Conservation (phyloP, 2,797 vertebrate genomes). For the Melanotaenia boesemani region DNA sequence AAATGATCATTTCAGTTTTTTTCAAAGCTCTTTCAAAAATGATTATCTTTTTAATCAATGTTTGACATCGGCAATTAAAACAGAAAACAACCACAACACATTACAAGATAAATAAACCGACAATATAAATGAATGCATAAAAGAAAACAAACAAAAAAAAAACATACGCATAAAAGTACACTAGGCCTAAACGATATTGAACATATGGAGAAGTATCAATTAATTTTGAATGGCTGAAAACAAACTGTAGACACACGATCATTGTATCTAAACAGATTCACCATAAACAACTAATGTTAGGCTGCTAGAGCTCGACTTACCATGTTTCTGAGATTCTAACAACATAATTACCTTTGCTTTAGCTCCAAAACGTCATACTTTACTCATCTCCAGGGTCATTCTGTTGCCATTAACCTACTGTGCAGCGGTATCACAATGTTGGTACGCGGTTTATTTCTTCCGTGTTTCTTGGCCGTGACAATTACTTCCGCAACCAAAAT, state of each 20-base stretch:
- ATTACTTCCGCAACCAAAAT: slow-evolving; percentile 37
- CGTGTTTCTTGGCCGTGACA: slow-evolving; percentile 20
- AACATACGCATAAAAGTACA: not conserved
- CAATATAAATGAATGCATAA: no score
- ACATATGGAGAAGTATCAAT: no score
- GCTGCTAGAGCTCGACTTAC: not conserved
- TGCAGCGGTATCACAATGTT: not conserved
- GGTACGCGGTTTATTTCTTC: slow-evolving; percentile 43
- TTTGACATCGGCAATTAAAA: no score
- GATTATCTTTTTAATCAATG: no score
- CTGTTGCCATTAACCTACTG: rapidly evolving
- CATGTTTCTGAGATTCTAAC: rapidly evolving
- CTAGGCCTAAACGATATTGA: not conserved
- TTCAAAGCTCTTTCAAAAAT: not conserved
- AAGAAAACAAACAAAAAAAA: not conserved
- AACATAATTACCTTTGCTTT: slow-evolving; percentile 13
- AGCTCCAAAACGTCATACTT: not conserved
- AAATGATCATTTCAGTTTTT: not conserved
- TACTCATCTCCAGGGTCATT: slow-evolving; percentile 12
- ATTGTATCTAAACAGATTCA: not conserved
- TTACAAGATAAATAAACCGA: no score
- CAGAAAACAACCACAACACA: no score
- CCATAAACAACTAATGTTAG: not conserved
- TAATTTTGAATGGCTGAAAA: not conserved
- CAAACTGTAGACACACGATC: not conserved